Evolutionary conservation across 2,113 vertebrate genomes (phyloP), one percentile per base, ranked within the genome.

Genomic region (Spermophilus dauricus): DNA sequence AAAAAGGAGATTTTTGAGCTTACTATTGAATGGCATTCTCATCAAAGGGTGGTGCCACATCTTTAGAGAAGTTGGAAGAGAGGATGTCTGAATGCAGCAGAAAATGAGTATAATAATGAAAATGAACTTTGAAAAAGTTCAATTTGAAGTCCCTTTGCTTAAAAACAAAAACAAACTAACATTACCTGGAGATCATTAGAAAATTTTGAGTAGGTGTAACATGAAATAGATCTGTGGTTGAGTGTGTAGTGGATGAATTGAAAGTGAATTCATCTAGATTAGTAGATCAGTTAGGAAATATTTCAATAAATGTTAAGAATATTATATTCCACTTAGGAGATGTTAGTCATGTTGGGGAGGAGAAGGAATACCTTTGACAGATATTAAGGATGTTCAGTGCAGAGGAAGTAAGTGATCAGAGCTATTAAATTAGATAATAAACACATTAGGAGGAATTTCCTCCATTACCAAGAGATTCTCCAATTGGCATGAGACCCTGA

Each of bases 181-280:
- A 13, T 72, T 76, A 48, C 22, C 20, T 76, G 4, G 17, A 69
- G 9, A 87, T 91, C 20, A 86, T 91, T 76, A 72, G 82, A 85
- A 14, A 81, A 81, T 48, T 53, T 84, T 77, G 85, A 96, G 48
- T 10, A 88, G 45, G 18, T 89, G 13, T 37, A 32, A 34, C 7
- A 42, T 82, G 69, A 94, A 94, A 45, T 69, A 17, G 0, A 39
- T 89, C 86, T 96, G 42, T 94, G n/a, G 82, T 81, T 72, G 45
- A 96, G 69, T 18, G 8, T 51, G 2, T 28, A 77, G 11, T 45
- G 42, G 77, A 37, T 90, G 58, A 80, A 45, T 3, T 42, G 32
- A 56, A 95, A 91, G 6, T 32, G 13, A 86, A 81, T 58, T 85
- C 63, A 88, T n/a, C 22, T 69, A 7, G 37, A 81, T 20, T 92